A percentile compares a stretch with the other conserved stretches of the same genome.
phyloP scores from a whole-genome alignment of 2,888 invertebrate species.

The Microctonus aethiopoides region DNA sequence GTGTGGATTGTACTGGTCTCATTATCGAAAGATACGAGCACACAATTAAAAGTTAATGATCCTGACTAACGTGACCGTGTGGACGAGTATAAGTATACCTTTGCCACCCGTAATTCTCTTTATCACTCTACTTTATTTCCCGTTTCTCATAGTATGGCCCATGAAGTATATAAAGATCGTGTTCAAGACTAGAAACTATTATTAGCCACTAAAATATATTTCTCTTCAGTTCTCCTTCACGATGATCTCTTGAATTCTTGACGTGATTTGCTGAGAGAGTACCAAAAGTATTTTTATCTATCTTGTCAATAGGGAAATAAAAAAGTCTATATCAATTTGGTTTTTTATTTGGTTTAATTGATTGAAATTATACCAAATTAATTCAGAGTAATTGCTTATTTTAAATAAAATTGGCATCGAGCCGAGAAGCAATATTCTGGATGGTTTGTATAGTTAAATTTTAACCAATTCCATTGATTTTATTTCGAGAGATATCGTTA shows the following conservation, averaged over 20 bases:
- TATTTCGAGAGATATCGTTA: slow-evolving; percentile 20
- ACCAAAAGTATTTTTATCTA: too few relatives aligned
- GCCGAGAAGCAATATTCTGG: not conserved
- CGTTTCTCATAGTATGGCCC: not conserved
- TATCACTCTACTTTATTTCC: slow-evolving; percentile 24
- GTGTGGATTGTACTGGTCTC: slow-evolving; percentile 35
- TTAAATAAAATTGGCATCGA: slow-evolving; percentile 4
- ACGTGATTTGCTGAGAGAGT: too few relatives aligned
- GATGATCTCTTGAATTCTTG: too few relatives aligned
- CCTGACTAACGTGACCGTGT: slow-evolving; percentile 24
- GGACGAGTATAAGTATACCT: slow-evolving; percentile 18
- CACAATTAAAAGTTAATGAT: slow-evolving; percentile 49
- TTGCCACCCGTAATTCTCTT: slow-evolving; percentile 36
- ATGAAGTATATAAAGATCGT: not conserved
- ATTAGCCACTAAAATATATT: slow-evolving; percentile 1
- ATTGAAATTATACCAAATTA: not conserved
- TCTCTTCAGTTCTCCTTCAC: not conserved
- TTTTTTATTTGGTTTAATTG: not conserved
- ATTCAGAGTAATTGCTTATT: not conserved
- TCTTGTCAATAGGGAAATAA: not conserved
- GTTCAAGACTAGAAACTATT: not conserved
- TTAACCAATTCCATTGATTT: not conserved
- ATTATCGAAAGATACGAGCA: slow-evolving; percentile 44
- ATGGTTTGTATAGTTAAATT: not conserved
- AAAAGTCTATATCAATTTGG: not conserved